These are phyloP conservation scores for Crenichthys baileyi DNA, from an alignment of 2,797 vertebrate species.

Conservation along the genomic window DNA sequence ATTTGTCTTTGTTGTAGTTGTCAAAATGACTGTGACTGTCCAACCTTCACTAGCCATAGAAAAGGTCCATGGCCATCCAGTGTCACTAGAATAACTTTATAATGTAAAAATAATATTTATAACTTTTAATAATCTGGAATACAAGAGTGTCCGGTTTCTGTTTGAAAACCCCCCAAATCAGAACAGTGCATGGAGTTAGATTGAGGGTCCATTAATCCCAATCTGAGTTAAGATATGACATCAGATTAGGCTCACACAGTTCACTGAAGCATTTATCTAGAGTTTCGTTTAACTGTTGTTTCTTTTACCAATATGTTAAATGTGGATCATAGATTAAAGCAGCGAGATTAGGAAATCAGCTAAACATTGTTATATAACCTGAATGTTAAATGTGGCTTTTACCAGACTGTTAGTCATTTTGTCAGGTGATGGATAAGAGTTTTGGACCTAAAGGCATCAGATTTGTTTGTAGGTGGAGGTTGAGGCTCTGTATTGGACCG, in stretches of 20 bases:
- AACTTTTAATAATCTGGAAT: background rate
- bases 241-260: background rate
- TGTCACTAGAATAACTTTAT: background rate
- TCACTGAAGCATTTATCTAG: no score
- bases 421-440: background rate
- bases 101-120: background rate
- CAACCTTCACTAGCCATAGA: background rate
- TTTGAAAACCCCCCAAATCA: background rate
- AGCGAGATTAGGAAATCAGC: background rate
- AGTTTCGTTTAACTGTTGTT: background rate
- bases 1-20: background rate
- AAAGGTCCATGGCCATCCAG: background rate
- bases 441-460: background rate
- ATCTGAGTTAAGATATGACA: background rate
- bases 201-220: background rate
- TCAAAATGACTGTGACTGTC: background rate
- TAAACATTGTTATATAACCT: background rate
- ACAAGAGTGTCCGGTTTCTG: background rate
- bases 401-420: background rate
- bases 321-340: constrained; percentile 5
- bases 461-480: background rate
- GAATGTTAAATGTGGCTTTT: background rate
- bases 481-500: background rate
- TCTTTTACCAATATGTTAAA: background rate
- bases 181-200: background rate